Conservation (phyloP, 1,140 invertebrate genomes). For the Calephelis nemesis region DNA sequence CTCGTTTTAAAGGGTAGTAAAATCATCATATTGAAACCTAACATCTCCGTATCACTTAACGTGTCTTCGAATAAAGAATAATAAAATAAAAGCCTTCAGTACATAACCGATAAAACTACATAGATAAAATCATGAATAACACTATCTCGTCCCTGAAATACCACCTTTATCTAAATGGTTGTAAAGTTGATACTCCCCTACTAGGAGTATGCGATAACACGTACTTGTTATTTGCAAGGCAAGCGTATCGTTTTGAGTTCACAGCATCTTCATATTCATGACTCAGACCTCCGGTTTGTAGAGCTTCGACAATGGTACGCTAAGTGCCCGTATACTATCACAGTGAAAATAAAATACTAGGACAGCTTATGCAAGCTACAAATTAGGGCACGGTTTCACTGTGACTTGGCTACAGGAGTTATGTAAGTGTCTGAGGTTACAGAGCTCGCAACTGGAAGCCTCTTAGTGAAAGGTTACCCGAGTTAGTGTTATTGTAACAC, state of each 20-base stretch:
- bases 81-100: constrained; percentile 8
- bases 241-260: constrained; percentile 19
- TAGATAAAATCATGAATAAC: background rate
- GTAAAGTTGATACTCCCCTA: background rate
- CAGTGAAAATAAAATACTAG: constrained; percentile 21
- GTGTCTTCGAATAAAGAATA: constrained; percentile 2
- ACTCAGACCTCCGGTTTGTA: constrained; percentile 14
- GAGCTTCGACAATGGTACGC: constrained; percentile 11
- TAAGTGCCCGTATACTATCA: constrained; percentile 26
- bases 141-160: background rate
- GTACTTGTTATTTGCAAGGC: constrained; percentile 19
- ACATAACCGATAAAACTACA: constrained; percentile 12
- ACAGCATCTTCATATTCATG: constrained; percentile 23
- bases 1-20: too few relatives aligned
- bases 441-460: too few relatives aligned
- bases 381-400: too few relatives aligned
- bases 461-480: too few relatives aligned
- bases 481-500: too few relatives aligned
- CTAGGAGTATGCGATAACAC: background rate
- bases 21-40: constrained; percentile 1
- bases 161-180: background rate
- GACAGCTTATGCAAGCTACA: too few relatives aligned
- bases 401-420: too few relatives aligned
- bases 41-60: background rate
- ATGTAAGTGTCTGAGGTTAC: too few relatives aligned